phyloP scores from a whole-genome alignment of 2,888 invertebrate genomes.

The Rhopalosiphum nymphaeae region DNA sequence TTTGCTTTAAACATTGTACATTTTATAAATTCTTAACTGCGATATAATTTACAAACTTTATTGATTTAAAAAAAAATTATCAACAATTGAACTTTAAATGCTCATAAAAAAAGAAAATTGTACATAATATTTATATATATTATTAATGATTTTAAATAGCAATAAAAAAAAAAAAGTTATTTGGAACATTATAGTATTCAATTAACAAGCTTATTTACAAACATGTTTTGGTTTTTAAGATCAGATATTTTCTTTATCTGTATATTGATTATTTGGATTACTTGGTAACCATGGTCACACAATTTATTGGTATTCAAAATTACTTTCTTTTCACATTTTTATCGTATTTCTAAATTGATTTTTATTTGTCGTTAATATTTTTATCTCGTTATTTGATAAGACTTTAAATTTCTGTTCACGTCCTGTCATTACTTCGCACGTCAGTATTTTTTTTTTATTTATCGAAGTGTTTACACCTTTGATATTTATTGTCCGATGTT shows the following conservation, averaged over 20 bases:
- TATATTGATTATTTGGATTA: neutral
- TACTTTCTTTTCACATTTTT: neutral
- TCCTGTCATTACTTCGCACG: neutral
- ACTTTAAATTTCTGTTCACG: neutral
- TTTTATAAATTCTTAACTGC: neutral
- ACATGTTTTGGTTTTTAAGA: neutral
- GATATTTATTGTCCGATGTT: neutral
- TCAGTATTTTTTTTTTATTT: slow-evolving; percentile 10
- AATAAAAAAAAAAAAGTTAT: neutral
- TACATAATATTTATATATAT: neutral
- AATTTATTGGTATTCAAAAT: neutral
- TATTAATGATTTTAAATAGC: neutral
- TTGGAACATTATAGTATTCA: neutral
- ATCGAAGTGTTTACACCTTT: slow-evolving; percentile 9
- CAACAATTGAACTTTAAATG: neutral
- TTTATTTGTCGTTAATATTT: no score
- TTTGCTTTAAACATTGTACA: no score
- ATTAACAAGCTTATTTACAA: neutral
- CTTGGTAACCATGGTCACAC: neutral
- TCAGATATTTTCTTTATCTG: neutral
- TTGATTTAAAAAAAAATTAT: neutral
- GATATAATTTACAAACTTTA: neutral
- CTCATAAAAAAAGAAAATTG: neutral
- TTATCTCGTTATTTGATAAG: neutral
- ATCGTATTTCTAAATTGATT: neutral